A percentile compares a stretch with the other conserved stretches of the same genome.
These are phyloP conservation scores for Sebastes wilsoni DNA, from an alignment of 2,797 vertebrate species.

Conservation along the genomic window DNA sequence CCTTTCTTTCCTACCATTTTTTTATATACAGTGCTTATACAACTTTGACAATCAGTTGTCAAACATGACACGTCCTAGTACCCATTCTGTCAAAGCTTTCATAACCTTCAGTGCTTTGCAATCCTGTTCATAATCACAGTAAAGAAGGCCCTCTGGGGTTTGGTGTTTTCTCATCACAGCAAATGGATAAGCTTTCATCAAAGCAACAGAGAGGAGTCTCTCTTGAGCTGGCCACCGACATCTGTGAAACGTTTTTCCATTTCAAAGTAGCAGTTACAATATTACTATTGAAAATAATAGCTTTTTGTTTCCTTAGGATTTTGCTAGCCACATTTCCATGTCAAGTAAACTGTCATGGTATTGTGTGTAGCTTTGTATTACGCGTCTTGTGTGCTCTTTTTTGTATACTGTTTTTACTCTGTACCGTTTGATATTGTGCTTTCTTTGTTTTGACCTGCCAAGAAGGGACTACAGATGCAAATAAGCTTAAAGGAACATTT, in stretches of 20 bases:
- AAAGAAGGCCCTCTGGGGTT: constrained; percentile 6
- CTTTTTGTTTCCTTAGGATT: not conserved
- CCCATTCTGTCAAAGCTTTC: not conserved
- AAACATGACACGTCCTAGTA: not conserved
- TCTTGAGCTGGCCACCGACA: not conserved
- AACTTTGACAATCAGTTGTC: not conserved
- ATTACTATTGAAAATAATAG: not conserved
- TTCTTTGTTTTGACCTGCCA: not conserved
- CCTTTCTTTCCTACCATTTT: not conserved
- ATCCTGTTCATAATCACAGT: not conserved
- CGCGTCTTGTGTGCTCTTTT: not conserved
- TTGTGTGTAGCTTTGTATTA: not conserved
- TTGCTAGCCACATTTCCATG: not conserved
- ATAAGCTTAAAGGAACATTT: not conserved
- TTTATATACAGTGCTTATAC: not conserved
- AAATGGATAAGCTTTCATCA: constrained; percentile 14
- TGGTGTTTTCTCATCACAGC: constrained; percentile 21
- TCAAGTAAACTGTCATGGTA: not conserved
- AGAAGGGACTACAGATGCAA: not conserved
- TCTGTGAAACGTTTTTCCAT: not conserved
- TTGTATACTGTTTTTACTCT: not conserved
- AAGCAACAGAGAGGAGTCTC: constrained; percentile 2
- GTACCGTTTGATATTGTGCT: not conserved
- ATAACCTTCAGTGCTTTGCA: constrained; percentile 1
- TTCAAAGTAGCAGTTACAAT: not conserved